Percentiles rank a stretch among this genome's conserved stretches.
These are phyloP conservation scores for mouse (Mus musculus) DNA, from an alignment of 2,113 vertebrate genomes.

Conservation along the genomic window GRCm39 chr9:41529001-41529500, in stretches of 20 bases:
- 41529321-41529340: too few relatives aligned
- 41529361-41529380: too few relatives aligned
- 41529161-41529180: background rate
- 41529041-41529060: background rate
- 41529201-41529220: background rate
- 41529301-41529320: too few relatives aligned
- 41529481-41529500: background rate
- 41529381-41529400: background rate
- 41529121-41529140: background rate
- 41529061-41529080: slow-evolving; percentile 1
- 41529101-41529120: background rate
- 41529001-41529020: slow-evolving; percentile 38
- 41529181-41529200: background rate
- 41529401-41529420: background rate
- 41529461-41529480: background rate
- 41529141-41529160: background rate
- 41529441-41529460: background rate
- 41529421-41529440: too few relatives aligned
- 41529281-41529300: background rate
- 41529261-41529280: background rate
- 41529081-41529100: background rate
- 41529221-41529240: background rate
- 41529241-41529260: background rate
- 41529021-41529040: slow-evolving; percentile 26
- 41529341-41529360: too few relatives aligned